Conservation (phyloP, 1,140 invertebrate genomes). For the Drosophila mayri region DNA sequence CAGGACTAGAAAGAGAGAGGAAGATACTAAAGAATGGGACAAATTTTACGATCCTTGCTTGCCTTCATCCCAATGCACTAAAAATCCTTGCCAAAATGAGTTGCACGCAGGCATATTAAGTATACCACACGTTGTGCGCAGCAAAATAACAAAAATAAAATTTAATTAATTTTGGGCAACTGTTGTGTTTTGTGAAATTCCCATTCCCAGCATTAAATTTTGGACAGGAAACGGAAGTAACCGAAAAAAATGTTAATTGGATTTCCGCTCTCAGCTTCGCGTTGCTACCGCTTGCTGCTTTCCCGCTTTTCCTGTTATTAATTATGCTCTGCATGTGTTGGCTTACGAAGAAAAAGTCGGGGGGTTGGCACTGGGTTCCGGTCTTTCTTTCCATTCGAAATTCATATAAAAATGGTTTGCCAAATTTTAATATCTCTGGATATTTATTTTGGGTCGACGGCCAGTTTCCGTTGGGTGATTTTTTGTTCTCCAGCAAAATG, state of each 20-base stretch:
- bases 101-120: constrained; percentile 58
- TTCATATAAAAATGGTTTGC: constrained; percentile 32
- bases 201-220: constrained; percentile 30
- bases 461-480: constrained; percentile 32
- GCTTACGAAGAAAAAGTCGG: constrained; percentile 25
- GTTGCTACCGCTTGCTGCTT: neutral
- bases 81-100: constrained; percentile 54
- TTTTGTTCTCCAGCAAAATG: constrained; percentile 31
- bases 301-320: constrained; percentile 30
- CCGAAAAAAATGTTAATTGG: constrained; percentile 76
- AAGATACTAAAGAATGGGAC: constrained; percentile 1
- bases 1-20: neutral
- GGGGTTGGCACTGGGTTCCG: neutral
- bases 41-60: constrained; percentile 51
- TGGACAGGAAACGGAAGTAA: constrained; percentile 50
- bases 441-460: constrained; percentile 38
- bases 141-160: constrained; percentile 37
- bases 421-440: constrained; percentile 41
- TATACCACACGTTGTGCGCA: constrained; percentile 69
- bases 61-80: constrained; percentile 50
- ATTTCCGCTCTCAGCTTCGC: constrained; percentile 57
- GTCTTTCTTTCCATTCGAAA: constrained; percentile 1
- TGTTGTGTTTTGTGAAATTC: constrained; percentile 24
- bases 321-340: constrained; percentile 51
- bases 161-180: constrained; percentile 28